Evolutionary conservation across 1,140 invertebrate species (phyloP).

Genomic region (Drosophila yakuba): DNA sequence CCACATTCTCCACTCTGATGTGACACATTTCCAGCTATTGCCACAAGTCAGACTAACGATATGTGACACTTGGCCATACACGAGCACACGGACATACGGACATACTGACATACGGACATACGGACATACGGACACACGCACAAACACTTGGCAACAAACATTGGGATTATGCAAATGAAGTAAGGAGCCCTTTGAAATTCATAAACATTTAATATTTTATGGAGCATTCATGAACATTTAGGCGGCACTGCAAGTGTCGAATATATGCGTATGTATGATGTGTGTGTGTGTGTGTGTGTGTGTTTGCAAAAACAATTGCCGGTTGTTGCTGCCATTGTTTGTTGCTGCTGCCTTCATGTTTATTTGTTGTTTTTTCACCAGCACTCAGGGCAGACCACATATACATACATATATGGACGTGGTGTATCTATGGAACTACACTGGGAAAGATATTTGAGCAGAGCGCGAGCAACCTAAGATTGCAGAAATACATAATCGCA

Average conservation of each 20-base stretch:
- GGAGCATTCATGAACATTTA: slow-evolving; percentile 63
- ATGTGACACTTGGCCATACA: slow-evolving; percentile 58
- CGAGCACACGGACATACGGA: slow-evolving; percentile 5
- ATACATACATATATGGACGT: neutral
- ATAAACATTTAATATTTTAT: slow-evolving; percentile 76
- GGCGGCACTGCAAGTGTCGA: slow-evolving; percentile 35
- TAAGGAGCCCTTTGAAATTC: slow-evolving; percentile 62
- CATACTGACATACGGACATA: slow-evolving; percentile 12
- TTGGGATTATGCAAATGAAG: slow-evolving; percentile 72
- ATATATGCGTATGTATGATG: slow-evolving; percentile 11
- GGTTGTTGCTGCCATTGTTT: slow-evolving; percentile 45
- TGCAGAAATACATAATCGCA: neutral
- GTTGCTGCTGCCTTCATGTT: slow-evolving; percentile 34
- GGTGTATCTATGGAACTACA: neutral
- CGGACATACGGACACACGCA: slow-evolving; percentile 12
- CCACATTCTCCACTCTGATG: slow-evolving; percentile 10
- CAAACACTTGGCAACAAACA: slow-evolving; percentile 56
- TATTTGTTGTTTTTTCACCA: slow-evolving; percentile 57
- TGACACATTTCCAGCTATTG: slow-evolving; percentile 48
- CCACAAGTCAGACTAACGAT: slow-evolving; percentile 51
- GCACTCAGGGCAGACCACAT: slow-evolving; percentile 31
- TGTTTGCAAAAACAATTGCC: slow-evolving; percentile 46
- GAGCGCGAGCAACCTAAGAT: too few relatives aligned
- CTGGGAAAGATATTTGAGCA: neutral
- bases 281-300: slow-evolving; percentile 1